Percentiles rank a stretch among this genome's conserved stretches.
Evolutionary conservation across 2,888 invertebrate species (phyloP).

Genomic region (Parnassius apollo): DNA sequence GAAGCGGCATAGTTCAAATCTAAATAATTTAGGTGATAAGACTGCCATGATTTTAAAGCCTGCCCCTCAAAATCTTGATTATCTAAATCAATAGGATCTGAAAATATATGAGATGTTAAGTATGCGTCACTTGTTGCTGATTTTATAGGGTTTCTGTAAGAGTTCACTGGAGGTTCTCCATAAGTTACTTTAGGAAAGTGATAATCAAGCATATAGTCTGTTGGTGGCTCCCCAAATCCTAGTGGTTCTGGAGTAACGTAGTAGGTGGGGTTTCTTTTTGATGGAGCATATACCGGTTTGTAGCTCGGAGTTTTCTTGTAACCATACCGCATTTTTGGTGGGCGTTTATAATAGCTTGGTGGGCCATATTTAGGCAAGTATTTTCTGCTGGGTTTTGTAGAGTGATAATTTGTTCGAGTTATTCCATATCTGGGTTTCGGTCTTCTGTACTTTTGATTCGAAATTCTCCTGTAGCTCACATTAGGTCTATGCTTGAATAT

Average conservation of each 20-base stretch:
- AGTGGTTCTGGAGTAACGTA: slow-evolving; percentile 41
- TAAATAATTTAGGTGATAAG: slow-evolving; percentile 11
- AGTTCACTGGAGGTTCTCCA: slow-evolving; percentile 56
- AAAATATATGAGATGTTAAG: slow-evolving; percentile 2
- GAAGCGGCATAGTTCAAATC: slow-evolving; percentile 13
- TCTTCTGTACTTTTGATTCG: slow-evolving; percentile 41
- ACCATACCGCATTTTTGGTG: slow-evolving; percentile 43
- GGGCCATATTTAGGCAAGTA: slow-evolving; percentile 45
- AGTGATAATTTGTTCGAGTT: slow-evolving; percentile 43
- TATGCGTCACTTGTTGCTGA: slow-evolving; percentile 22
- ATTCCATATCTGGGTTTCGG: slow-evolving; percentile 46
- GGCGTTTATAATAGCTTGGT: slow-evolving; percentile 40
- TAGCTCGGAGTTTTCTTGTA: slow-evolving; percentile 38
- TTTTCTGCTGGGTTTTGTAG: slow-evolving; percentile 44
- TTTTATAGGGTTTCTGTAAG: slow-evolving; percentile 54
- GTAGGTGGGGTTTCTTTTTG: slow-evolving; percentile 40
- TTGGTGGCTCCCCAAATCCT: slow-evolving; percentile 65
- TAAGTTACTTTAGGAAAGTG: slow-evolving; percentile 39
- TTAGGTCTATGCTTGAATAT: slow-evolving; percentile 48
- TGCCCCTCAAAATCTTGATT: slow-evolving; percentile 7
- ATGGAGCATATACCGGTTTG: slow-evolving; percentile 41
- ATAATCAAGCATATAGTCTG: slow-evolving; percentile 37
- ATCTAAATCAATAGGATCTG: slow-evolving; percentile 9
- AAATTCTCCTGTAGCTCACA: slow-evolving; percentile 52
- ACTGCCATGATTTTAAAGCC: slow-evolving; percentile 1